Conservation (phyloP, 2,797 vertebrate genomes). For the Chrysocyon brachyurus region DNA sequence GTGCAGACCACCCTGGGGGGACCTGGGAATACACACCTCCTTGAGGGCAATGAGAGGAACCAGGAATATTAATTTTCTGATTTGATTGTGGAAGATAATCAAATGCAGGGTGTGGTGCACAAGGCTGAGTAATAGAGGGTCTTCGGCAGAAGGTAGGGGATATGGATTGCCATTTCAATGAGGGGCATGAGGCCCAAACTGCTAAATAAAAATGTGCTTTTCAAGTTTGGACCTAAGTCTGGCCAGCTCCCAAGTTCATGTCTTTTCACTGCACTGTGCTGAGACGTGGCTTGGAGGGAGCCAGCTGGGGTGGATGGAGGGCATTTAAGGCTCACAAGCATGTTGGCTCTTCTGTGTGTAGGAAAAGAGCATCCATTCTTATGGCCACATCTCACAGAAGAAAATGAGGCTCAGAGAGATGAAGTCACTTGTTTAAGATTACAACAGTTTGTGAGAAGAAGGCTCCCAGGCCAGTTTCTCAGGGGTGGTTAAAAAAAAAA, state of each 20-base stretch:
- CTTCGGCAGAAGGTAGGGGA: background rate
- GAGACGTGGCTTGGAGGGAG: background rate
- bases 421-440: background rate
- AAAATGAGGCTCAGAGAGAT: background rate
- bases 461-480: background rate
- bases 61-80: background rate
- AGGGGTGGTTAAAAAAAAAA: background rate
- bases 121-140: background rate
- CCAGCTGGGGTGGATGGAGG: background rate
- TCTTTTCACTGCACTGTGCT: background rate
- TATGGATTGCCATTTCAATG: background rate
- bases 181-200: accelerated
- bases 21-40: background rate
- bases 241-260: background rate
- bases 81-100: background rate
- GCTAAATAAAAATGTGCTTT: background rate
- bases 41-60: background rate
- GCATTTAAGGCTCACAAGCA: background rate
- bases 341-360: background rate
- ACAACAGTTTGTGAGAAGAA: background rate
- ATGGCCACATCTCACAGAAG: background rate
- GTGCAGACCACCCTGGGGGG: background rate
- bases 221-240: background rate
- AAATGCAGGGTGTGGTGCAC: no score
- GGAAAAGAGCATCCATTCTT: background rate